Evolutionary conservation across 2,113 vertebrate species (phyloP), one percentile per base, ranked within the genome.

Genomic region (Cheirogaleus medius): DNA sequence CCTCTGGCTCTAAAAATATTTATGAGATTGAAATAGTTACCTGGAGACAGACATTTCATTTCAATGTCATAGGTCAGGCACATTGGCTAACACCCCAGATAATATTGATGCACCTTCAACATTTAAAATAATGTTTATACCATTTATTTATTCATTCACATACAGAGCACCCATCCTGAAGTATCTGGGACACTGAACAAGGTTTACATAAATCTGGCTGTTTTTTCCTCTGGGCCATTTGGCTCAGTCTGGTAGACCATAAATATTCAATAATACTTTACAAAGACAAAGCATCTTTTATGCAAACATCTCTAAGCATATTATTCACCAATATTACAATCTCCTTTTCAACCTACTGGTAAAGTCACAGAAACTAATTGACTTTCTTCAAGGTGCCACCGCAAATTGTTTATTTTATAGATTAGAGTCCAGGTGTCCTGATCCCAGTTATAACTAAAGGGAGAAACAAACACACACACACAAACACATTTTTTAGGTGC

Each of bases 211-310:
- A 98, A 98, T 97, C 96, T 97, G 96, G 97, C 96, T 97, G 94
- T 80, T 96, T 98, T 97, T 90, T 78, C 87, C 97, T 97, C 92
- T 97, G 88, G 92, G 96, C 96, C 95, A 98, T 97, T 98, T 98
- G 97, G 96, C 96, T 97, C 92, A 94, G 90, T 91, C 90, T 96
- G 96, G 77, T 94, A 97, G 92, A 97, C 90, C 96, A 98, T 98
- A 98, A 98, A 98, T 97, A 98, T 98, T 98, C 97, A 98, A 96
- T 97, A 97, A 97, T 91, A 94, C 96, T 97, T 96, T 97, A 95
- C 90, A 98, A 96, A 98, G 98, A 97, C 97, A 97, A 97, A 97
- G 96, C 96, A 97, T 98, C 96, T 96, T 98, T 98, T 98, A 97
- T 97, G 97, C 97, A 98, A 98, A 98, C 96, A 98, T 96, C 54